Conservation (phyloP, 2,888 invertebrate species). For the Melanophora roralis region DNA sequence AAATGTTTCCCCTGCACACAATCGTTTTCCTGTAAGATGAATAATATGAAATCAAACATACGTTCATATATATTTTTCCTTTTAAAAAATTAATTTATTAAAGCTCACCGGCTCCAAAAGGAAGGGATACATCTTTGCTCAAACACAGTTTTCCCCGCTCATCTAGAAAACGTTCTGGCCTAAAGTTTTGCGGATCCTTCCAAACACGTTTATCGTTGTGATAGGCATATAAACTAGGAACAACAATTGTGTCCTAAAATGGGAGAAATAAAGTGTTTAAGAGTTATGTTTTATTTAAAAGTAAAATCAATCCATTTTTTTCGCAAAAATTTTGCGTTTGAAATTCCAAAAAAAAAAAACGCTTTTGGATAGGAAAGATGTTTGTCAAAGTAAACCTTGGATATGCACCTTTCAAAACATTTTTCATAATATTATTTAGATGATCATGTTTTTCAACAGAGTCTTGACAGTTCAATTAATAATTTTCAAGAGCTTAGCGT, state of each 20-base stretch:
- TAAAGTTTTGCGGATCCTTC: slow-evolving; percentile 82
- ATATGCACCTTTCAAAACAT: too few species aligned
- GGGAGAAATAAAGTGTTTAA: too few species aligned
- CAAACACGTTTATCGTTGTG: slow-evolving; percentile 81
- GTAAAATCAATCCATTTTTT: too few species aligned
- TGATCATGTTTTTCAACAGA: too few species aligned
- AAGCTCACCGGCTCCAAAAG: slow-evolving; percentile 83
- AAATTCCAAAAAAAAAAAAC: too few species aligned
- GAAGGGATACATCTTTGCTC: slow-evolving; percentile 80
- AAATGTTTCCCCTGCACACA: slow-evolving; percentile 85
- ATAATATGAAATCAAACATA: background rate
- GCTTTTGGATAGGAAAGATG: too few species aligned
- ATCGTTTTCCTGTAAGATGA: slow-evolving; percentile 79
- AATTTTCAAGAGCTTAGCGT: too few species aligned
- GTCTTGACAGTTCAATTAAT: too few species aligned
- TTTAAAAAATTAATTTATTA: background rate
- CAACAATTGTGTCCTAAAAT: slow-evolving; percentile 78
- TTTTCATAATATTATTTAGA: too few species aligned
- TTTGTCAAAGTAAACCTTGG: too few species aligned
- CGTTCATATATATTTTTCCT: background rate
- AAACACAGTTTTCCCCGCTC: slow-evolving; percentile 79
- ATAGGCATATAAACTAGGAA: slow-evolving; percentile 79
- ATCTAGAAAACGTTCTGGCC: slow-evolving; percentile 83
- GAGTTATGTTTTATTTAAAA: too few species aligned
- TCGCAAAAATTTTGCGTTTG: too few species aligned